Base-by-base conservation (phyloP, 2,113 vertebrate genomes). In the Poecilia latipinna region DNA sequence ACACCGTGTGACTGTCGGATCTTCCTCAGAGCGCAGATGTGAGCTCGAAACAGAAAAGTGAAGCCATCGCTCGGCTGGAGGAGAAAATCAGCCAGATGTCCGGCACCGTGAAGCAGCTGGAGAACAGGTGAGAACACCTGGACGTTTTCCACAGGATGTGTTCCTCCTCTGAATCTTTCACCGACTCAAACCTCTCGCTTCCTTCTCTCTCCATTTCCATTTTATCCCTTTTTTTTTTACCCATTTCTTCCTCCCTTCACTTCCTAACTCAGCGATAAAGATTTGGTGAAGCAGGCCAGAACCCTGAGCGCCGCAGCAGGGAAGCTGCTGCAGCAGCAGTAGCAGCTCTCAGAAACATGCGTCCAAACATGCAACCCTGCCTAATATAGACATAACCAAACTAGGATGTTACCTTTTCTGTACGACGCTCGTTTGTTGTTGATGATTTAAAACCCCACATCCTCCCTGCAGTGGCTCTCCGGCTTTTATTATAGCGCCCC, bases 51-150 rank as follows among this genome's bases (percentile, higher is more conserved):
- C 98, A 99, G 92, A 99, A 98, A 94, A 96, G 90, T 69, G 98
- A 99, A 74, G 83, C 96, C 77, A 96, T 99, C 80, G 90, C 92
- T 88, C 97, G 96, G 74, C 93, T 99, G 92, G 98, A 99, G 90
- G 97, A 99, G 73, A 99, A 99, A 79, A 96, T 97, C 8, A 97
- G 96, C 94, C 97, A 99, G 94, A 98, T 99, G 97, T 95, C 96
- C 28, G 95, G 94, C 77, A 97, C 96, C 29, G 95, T 99, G 74
- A 99, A 97, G 94, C 96, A 96, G 69, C 94, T 99, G 85, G 98
- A 99, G 90, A 95, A 92, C 92, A 99, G 97, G 98, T 99, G 95
- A 95, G 87, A 2, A 26, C 33, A 0, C 1, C 26, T 65, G 7
- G 74, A 31, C 22, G 12, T 51, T 17, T 35, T n/a, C 61, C 62